phyloP scores from a whole-genome alignment of 2,888 invertebrate species.

The Mesorhabditis spiculigera region DNA sequence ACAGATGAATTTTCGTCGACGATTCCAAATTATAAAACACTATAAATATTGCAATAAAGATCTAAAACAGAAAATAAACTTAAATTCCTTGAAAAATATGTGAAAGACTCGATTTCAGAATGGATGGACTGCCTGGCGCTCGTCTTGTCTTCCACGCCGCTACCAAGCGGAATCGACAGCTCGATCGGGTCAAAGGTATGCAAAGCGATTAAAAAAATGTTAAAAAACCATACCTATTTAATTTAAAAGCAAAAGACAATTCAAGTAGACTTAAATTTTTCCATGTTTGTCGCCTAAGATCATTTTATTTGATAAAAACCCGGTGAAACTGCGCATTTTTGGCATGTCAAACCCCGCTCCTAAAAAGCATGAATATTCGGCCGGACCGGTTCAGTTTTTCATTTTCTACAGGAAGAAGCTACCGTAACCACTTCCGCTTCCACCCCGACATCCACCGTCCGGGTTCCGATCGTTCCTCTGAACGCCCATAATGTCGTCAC shows the following conservation, averaged over 20 bases:
- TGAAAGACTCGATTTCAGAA: neutral
- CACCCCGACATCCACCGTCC: conserved; percentile 1
- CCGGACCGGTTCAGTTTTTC: neutral
- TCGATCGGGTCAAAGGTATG: neutral
- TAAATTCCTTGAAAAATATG: no score
- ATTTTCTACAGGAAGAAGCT: neutral
- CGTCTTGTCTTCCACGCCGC: conserved; percentile 3
- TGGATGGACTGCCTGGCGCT: conserved; percentile 7
- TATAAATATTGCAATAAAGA: neutral
- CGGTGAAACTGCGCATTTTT: no score
- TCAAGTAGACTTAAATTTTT: neutral
- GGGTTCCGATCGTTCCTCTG: conserved; percentile 6
- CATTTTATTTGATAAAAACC: no score
- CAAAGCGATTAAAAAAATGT: neutral
- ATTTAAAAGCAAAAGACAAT: neutral
- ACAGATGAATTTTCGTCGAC: neutral
- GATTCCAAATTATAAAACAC: neutral
- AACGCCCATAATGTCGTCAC: conserved; percentile 5
- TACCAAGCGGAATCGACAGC: neutral
- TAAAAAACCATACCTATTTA: neutral
- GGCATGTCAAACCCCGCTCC: no score
- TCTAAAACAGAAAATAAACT: neutral
- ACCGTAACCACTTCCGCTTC: neutral
- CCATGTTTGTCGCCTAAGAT: neutral
- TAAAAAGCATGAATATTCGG: neutral